A percentile compares a stretch with the other conserved stretches of the same genome.
phyloP scores from a whole-genome alignment of 1,140 invertebrate genomes.

The Drosophila ogumai region DNA sequence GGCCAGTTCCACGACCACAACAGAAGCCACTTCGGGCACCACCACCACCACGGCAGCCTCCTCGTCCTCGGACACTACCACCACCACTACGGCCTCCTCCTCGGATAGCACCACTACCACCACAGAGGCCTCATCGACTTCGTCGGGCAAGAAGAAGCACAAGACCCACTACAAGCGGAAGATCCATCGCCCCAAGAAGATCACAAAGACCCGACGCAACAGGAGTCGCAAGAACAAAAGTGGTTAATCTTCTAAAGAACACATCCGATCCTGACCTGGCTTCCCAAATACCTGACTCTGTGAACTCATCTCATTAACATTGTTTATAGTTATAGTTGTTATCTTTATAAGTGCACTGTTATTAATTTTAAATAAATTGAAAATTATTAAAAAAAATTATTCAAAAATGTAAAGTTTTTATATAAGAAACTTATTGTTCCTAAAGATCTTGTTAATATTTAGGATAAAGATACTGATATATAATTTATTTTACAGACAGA shows the following conservation, averaged over 20 bases:
- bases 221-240: slow-evolving; percentile 7
- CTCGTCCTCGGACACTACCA: slow-evolving; percentile 16
- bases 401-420: too few relatives aligned
- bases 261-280: neutral
- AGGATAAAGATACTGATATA: neutral
- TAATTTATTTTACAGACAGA: too few relatives aligned
- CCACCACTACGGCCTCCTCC: neutral
- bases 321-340: neutral
- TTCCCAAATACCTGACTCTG: neutral
- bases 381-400: neutral
- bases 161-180: neutral
- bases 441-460: neutral
- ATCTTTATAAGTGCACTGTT: neutral
- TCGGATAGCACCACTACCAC: slow-evolving; percentile 7
- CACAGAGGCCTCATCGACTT: neutral
- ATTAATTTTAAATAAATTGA: neutral
- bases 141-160: slow-evolving; percentile 12
- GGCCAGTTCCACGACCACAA: neutral
- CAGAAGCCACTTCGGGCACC: neutral
- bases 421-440: neutral
- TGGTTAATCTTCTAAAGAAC: neutral
- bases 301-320: neutral
- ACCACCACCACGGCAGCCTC: slow-evolving; percentile 3
- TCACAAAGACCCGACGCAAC: neutral
- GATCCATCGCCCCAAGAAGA: slow-evolving; percentile 8